phyloP scores from a whole-genome alignment of 1,140 invertebrate species.

The Drosophila punjabiensis region DNA sequence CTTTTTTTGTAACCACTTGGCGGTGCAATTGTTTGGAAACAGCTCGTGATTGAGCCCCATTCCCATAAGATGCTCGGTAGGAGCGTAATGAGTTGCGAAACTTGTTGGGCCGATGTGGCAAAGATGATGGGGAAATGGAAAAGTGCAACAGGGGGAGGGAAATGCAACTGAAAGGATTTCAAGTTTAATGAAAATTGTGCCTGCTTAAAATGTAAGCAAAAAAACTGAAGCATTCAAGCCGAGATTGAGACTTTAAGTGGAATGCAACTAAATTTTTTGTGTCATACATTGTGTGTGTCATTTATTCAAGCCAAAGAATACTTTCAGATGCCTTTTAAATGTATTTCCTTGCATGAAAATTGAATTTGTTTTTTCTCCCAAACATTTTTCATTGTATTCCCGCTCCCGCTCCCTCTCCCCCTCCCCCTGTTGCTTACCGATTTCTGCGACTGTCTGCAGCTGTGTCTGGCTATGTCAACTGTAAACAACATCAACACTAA shows the following conservation, averaged over 20 bases:
- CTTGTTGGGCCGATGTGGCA: conserved; percentile 33
- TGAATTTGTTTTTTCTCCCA: conserved; percentile 10
- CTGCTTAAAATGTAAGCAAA: neutral
- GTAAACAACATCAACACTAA: conserved; percentile 76
- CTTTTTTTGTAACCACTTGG: conserved; percentile 78
- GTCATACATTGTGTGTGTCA: neutral
- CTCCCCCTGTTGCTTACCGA: neutral
- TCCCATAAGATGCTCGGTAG: conserved; percentile 36
- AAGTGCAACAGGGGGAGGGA: conserved; percentile 22
- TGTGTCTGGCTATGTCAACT: conserved; percentile 81
- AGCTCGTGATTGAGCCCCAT: conserved; percentile 72
- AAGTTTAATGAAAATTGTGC: neutral
- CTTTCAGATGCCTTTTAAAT: neutral
- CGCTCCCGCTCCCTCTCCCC: neutral
- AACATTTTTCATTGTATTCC: conserved; percentile 23
- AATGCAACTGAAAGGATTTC: neutral
- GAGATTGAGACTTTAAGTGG: neutral
- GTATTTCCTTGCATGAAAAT: conserved; percentile 27
- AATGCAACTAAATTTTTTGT: neutral
- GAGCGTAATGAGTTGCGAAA: conserved; percentile 54
- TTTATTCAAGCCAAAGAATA: conserved; percentile 10
- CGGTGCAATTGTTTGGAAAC: conserved; percentile 84
- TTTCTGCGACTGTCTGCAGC: conserved; percentile 68
- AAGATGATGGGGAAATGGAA: conserved; percentile 23
- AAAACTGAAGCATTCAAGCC: neutral